Conservation (phyloP, 2,113 vertebrate species). For the Okapia johnstoni region DNA sequence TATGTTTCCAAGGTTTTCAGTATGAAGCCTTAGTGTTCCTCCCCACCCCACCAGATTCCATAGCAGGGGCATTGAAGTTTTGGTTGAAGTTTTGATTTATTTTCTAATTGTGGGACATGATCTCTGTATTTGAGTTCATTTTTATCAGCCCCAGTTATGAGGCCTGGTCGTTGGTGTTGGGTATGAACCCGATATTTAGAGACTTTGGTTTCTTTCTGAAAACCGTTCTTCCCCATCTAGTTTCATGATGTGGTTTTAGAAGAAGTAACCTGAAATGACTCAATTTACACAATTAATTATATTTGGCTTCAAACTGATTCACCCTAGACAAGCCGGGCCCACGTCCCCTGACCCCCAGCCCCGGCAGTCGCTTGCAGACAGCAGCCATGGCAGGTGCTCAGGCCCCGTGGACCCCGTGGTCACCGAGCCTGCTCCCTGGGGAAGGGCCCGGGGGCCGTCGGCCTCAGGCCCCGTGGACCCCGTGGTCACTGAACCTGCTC, state of each 20-base stretch:
- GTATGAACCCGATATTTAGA: neutral
- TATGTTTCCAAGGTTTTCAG: neutral
- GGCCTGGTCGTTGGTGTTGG: neutral
- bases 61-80: neutral
- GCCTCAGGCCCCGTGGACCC: too few relatives aligned
- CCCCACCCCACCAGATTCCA: fast-evolving
- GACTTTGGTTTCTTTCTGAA: neutral
- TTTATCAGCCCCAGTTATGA: neutral
- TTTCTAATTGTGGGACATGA: fast-evolving
- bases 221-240: neutral
- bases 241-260: neutral
- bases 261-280: neutral
- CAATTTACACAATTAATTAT: neutral
- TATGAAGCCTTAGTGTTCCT: neutral
- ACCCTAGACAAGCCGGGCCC: neutral
- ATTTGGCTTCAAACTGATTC: neutral
- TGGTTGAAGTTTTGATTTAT: fast-evolving
- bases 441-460: neutral
- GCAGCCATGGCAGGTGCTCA: fast-evolving
- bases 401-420: neutral
- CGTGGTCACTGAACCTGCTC: too few relatives aligned
- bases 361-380: neutral
- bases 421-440: fast-evolving
- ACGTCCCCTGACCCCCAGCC: neutral
- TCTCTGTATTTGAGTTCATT: neutral